Evolutionary conservation across 2,113 vertebrate species (phyloP).

Genomic region (Orycteropus afer): DNA sequence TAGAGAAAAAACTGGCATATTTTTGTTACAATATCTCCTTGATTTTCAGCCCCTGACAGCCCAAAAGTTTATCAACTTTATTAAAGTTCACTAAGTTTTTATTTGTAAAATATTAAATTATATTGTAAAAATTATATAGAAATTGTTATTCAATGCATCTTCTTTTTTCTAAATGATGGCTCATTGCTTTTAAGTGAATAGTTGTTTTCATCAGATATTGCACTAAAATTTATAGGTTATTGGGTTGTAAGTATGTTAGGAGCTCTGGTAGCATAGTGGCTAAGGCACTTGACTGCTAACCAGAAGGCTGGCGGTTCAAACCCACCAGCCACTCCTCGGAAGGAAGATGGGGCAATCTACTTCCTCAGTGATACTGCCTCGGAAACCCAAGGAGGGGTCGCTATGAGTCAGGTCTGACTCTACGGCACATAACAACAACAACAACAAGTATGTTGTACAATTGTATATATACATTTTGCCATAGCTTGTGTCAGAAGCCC

Average conservation of each 20-base stretch:
- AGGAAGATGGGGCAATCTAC: too few relatives aligned
- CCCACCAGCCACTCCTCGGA: too few relatives aligned
- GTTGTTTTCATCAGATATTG: neutral
- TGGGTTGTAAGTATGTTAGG: too few relatives aligned
- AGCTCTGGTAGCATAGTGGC: too few relatives aligned
- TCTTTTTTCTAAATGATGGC: neutral
- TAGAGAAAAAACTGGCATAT: neutral
- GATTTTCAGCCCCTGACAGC: neutral
- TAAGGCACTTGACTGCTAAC: too few relatives aligned
- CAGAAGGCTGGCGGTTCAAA: too few relatives aligned
- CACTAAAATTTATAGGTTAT: neutral
- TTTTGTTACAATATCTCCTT: neutral
- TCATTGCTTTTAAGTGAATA: neutral
- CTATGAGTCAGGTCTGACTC: too few relatives aligned
- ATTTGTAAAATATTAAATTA: neutral
- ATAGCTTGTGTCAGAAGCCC: too few relatives aligned
- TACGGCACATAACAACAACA: too few relatives aligned
- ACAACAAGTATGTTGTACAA: too few relatives aligned
- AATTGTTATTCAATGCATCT: neutral
- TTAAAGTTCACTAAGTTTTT: neutral
- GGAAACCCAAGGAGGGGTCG: too few relatives aligned
- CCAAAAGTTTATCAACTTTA: neutral
- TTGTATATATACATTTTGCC: neutral
- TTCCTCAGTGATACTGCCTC: too few relatives aligned
- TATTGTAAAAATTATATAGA: neutral